Conservation (phyloP, 35 echinoderm and acorn worm species). For the Lytechinus pictus region DNA sequence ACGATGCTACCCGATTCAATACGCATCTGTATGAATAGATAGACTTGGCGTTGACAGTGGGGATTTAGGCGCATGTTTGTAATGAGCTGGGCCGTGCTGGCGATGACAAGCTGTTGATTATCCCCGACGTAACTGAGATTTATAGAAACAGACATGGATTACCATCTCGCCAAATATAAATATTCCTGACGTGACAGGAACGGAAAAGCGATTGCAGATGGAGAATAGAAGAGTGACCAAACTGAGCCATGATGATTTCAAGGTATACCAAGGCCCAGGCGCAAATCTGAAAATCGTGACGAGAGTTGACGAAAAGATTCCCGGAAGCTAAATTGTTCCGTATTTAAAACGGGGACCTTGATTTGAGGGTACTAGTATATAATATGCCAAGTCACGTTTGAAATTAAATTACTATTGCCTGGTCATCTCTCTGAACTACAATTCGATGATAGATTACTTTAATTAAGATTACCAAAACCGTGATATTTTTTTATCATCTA, state of each 20-base stretch:
- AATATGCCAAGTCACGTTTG: not conserved
- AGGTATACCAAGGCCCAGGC: too few relatives aligned
- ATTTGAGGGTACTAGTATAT: not conserved
- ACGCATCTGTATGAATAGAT: not conserved
- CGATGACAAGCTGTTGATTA: slow-evolving; percentile 11
- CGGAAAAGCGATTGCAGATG: not conserved
- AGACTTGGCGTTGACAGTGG: not conserved
- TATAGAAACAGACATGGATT: slow-evolving; percentile 19
- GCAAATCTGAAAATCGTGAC: not conserved
- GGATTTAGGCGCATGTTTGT: not conserved
- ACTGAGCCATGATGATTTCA: too few relatives aligned
- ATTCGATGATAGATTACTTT: not conserved
- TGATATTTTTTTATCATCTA: not conserved
- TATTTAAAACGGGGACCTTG: not conserved
- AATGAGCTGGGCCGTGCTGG: not conserved
- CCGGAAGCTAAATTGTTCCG: too few relatives aligned
- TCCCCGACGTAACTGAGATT: not conserved
- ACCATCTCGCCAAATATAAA: not conserved
- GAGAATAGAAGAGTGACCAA: not conserved
- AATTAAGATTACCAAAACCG: not conserved
- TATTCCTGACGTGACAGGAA: not conserved
- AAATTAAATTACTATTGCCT: not conserved
- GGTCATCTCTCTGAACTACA: not conserved
- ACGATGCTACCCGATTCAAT: not conserved
- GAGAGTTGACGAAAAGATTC: too few relatives aligned